Base-by-base conservation (phyloP, 2,113 vertebrate genomes). In the Limanda limanda region DNA sequence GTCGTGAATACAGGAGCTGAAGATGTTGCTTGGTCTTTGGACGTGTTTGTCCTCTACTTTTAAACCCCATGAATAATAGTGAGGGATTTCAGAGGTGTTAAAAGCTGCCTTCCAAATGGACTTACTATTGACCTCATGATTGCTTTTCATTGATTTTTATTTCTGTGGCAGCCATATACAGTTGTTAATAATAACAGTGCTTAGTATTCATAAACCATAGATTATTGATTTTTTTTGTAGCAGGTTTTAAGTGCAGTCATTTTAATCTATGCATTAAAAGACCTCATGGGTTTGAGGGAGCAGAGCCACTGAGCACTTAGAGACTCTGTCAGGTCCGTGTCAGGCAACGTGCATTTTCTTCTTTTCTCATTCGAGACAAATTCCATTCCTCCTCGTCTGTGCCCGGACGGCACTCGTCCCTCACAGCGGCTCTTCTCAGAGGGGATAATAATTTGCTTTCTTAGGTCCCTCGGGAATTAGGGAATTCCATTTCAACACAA, bases 381-480 rank as follows among this genome's bases (percentile, higher is more conserved):
- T 78, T 85, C 47, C 27, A 83, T 78, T 85, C 40, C 21, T 81
- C 35, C 37, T 77, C 69, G 74, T 84, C 78, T 84, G 76, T 74
- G 76, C 62, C 76, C 13, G 31, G 68, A 7, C 58, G 51, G 71
- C 72, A 37, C 27, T 79, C 64, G 6, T 51, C 76, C 80, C 78
- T 84, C 21, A 4, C 42, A 83, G 80, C 60, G 64, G 70, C 72
- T 73, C 31, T 86, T 79, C 78, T 84, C 68, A 64, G 23, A 77
- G 82, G 77, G 86, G 55, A 67, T 67, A 68, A 83, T 89, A 51
- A 89, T 87, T 85, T 86, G 72, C 90, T 88, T 84, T 90, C 61
- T 76, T 62, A 45, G 65, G 86, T 82, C 84, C 79, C 84, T 60
- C 7, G 2, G 51, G 51, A n/a, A 54, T 54, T 9, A 54, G 51